Evolutionary conservation across 92 coral and sea anemone genomes (phyloP), one percentile per base, ranked within the genome.

Genomic region (Paramuricea clavata): DNA sequence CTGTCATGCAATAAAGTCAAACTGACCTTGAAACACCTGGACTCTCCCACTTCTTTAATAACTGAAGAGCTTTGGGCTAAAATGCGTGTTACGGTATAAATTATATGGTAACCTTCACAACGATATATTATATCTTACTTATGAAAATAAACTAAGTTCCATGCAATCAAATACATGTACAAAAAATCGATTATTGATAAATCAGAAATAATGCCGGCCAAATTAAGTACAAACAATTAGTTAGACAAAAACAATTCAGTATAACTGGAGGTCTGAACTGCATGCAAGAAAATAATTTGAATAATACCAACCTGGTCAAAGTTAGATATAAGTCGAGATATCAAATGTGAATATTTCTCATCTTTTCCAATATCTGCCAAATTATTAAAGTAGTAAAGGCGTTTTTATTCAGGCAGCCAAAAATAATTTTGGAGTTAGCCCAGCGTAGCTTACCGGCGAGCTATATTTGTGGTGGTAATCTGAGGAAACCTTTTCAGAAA

Each of bases 361-460:
- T 92, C 96, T 27, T 87, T 87, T 62, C 93, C 92, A 75, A 92
- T 85, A 78, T 95, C 98, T 95, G 83, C 50, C 22, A 50, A 89
- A 41, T 13, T 9, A 31, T 34, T 17, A 75, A 6, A 75, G n/a
- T n/a, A 25, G 61, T 39, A 39, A 21, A 39, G 33, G 17, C 27
- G 6, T 16, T 6, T 33, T 43, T 33, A 6, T 5, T 0, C 52
- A 34, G 8, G 13, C 0, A 34, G 25, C 43, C 6, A 34, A 28
- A 69, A 69, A n/a, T 32, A 28, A 69, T 22, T 69, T 19, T 17
- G 5, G n/a, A 52, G 61, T 36, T 36, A 36, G 42, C 42, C 42
- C 42, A 3, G 42, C 8, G 42, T 36, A 36, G 42, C 42, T 36
- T 36, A 36, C 42, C 8, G 42, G 42, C 42, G 42, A 36, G 42